Base-by-base conservation (phyloP, 1,140 invertebrate genomes). In the Meloidogyne hapla region DNA sequence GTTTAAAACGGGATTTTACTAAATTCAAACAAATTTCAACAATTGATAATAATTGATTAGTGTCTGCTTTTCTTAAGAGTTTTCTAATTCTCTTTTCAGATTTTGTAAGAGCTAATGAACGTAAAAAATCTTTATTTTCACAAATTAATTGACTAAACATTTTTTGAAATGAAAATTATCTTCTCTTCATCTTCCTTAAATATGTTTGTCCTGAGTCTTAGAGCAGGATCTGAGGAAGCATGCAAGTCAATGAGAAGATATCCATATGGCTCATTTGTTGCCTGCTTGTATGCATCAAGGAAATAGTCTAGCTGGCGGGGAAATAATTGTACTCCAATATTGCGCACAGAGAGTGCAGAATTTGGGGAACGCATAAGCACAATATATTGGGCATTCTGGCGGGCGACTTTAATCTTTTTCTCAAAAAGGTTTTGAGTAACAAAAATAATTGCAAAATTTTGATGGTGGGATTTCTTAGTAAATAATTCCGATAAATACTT, bases 131-230 rank as follows among this genome's bases (percentile, higher is more conserved):
- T 10, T 25, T 10, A 73, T 73, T 73, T 26, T 73, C 28, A 61
- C 40, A 25, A 69, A 73, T 25, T 40, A 61, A 42, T 15, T 73
- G 10, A 40, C 70, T 45, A 13, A 73, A 9, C 70, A 73, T 66
- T 73, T 66, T 73, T 62, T 70, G 70, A 28, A 73, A 73, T 73
- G 25, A 73, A 73, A 66, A 73, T 66, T 33, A 73, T 73, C 15
- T 61, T 61, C 33, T 62, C 48, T 67, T 73, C 70, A 65, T 73
- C 67, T 4, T 61, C 48, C 6, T 69, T 61, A 73, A 73, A 73
- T 73, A 73, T 73, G 25, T 65, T 65, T n/a, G 48, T 73, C 13
- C 70, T 23, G 3, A 73, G 70, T 23, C 70, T 61, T 9, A 73
- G 56, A 33, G 26, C 12, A 13, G 70, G 70, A 15, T 73, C 63